Conservation (phyloP, 2,888 invertebrate genomes). For the Drosophila peninsularis region DNA sequence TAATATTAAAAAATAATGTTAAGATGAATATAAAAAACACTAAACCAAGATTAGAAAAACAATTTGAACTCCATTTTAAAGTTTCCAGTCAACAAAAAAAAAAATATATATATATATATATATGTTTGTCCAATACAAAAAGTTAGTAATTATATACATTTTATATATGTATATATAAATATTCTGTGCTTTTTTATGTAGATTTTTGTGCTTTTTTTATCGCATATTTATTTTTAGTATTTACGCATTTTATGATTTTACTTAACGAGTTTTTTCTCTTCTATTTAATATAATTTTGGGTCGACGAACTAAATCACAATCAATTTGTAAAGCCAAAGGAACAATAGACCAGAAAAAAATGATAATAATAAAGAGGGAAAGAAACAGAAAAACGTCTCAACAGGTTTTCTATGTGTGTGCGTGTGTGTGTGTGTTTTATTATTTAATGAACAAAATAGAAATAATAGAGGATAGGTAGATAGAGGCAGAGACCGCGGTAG, state of each 20-base stretch:
- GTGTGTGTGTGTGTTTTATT: slow-evolving; percentile 11
- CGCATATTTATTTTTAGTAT: neutral
- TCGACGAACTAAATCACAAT: slow-evolving; percentile 34
- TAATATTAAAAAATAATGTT: too few relatives aligned
- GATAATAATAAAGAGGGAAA: slow-evolving; percentile 1
- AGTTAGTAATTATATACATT: too few relatives aligned
- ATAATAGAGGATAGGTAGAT: slow-evolving; percentile 15
- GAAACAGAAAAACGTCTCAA: slow-evolving; percentile 23
- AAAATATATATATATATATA: too few relatives aligned
- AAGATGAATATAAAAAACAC: too few relatives aligned
- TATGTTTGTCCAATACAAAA: too few relatives aligned
- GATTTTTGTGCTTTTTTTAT: neutral
- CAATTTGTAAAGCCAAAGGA: slow-evolving; percentile 13
- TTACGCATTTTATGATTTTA: slow-evolving; percentile 9
- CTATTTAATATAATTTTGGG: slow-evolving; percentile 10
- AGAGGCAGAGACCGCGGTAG: neutral
- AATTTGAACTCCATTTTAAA: too few relatives aligned
- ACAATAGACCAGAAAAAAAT: slow-evolving; percentile 9
- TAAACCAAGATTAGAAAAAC: too few relatives aligned
- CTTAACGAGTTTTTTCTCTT: slow-evolving; percentile 7
- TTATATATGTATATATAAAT: neutral
- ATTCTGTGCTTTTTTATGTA: neutral
- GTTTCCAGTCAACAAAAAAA: too few relatives aligned
- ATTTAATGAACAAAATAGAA: slow-evolving; percentile 28
- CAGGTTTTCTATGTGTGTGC: slow-evolving; percentile 15